Conservation (phyloP, 1,140 invertebrate genomes). For the Helicoverpa armigera region DNA sequence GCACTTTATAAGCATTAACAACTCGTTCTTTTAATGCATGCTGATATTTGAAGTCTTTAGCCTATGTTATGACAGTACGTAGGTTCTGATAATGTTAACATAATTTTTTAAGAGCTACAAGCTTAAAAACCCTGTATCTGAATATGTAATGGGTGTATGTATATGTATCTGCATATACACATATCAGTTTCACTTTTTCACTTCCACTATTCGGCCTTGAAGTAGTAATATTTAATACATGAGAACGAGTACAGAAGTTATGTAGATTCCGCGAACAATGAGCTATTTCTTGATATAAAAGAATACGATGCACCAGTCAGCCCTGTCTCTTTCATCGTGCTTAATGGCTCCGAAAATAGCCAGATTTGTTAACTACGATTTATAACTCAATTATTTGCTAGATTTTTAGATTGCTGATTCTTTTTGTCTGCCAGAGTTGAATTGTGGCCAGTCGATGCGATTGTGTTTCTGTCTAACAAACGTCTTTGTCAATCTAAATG, state of each 20-base stretch:
- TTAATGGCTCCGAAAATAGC: constrained; percentile 48
- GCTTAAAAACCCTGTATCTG: too few species aligned
- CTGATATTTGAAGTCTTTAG: too few species aligned
- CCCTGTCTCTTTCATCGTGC: constrained; percentile 46
- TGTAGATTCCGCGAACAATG: constrained; percentile 38
- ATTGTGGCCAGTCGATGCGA: constrained; percentile 1
- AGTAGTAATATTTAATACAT: constrained; percentile 9
- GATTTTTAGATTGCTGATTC: constrained; percentile 42
- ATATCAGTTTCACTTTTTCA: constrained; percentile 30
- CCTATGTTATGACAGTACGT: not conserved
- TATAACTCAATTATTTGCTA: constrained; percentile 47
- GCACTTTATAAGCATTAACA: too few species aligned
- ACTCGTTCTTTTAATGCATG: not conserved
- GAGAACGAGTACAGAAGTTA: not conserved
- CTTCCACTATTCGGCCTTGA: constrained; percentile 14
- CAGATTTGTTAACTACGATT: constrained; percentile 43
- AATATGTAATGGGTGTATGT: not conserved
- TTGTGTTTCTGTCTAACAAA: constrained; percentile 18
- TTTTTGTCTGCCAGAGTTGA: constrained; percentile 7
- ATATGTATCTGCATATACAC: not conserved
- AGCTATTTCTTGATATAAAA: constrained; percentile 43
- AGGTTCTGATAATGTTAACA: too few species aligned
- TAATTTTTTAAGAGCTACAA: too few species aligned
- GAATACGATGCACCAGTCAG: constrained; percentile 28
- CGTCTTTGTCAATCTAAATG: constrained; percentile 7